These are phyloP conservation scores for Chelon auratus DNA, from an alignment of 2,797 vertebrate species.

Conservation along the genomic window DNA sequence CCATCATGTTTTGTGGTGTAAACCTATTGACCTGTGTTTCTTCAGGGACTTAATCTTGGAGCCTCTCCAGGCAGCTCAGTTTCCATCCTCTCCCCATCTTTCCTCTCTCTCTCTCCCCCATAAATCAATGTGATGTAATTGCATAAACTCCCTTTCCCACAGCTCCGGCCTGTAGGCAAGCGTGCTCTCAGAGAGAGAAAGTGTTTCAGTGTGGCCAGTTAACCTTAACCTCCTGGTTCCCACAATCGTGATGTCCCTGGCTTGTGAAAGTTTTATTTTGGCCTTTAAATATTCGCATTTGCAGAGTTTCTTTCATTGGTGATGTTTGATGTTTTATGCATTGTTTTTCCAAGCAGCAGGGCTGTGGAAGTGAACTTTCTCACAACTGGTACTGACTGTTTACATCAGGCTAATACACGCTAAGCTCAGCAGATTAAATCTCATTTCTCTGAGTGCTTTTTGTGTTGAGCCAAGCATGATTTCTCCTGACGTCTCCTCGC, in stretches of 20 bases:
- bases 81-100: constrained; percentile 80
- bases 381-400: constrained; percentile 72
- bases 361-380: constrained; percentile 63
- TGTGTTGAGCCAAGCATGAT: constrained; percentile 76
- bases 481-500: constrained; percentile 71
- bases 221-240: constrained; percentile 67
- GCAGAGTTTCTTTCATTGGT: constrained; percentile 29
- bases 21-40: constrained; percentile 84
- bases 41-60: constrained; percentile 81
- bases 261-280: constrained; percentile 60
- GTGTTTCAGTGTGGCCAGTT: constrained; percentile 73
- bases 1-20: constrained; percentile 81
- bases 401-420: constrained; percentile 71
- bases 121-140: constrained; percentile 87
- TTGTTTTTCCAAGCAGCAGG: constrained; percentile 54
- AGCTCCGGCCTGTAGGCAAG: constrained; percentile 59
- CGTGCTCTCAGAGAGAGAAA: constrained; percentile 67
- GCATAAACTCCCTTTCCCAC: constrained; percentile 84
- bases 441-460: constrained; percentile 79
- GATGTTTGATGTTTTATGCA: constrained; percentile 54
- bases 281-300: constrained; percentile 50
- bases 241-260: constrained; percentile 40
- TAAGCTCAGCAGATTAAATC: constrained; percentile 79
- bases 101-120: constrained; percentile 72
- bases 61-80: constrained; percentile 79